phyloP scores from a whole-genome alignment of 2,888 invertebrate species.

The Drosophila pullipes region DNA sequence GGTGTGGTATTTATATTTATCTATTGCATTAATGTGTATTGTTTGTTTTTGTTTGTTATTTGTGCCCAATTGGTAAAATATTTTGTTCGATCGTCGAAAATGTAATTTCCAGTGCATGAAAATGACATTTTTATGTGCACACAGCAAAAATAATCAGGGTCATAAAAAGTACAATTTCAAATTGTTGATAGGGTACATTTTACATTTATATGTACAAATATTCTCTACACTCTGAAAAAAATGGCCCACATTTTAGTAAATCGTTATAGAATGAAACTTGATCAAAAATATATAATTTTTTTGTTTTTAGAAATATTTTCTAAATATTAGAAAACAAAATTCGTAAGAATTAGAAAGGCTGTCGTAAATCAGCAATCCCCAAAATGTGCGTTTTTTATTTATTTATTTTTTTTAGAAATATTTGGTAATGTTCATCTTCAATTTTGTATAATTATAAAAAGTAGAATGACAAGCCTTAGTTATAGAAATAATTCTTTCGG shows the following conservation, averaged over 20 bases:
- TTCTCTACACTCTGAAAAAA: not conserved
- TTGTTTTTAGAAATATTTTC: not conserved
- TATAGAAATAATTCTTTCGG: not conserved
- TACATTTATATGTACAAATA: not conserved
- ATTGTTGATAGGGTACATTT: not conserved
- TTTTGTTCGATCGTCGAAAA: not conserved
- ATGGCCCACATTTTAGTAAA: not conserved
- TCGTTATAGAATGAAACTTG: not conserved
- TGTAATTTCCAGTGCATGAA: not conserved
- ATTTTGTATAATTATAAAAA: not conserved
- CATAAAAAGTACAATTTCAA: not conserved
- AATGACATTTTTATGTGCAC: not conserved
- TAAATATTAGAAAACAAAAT: not conserved
- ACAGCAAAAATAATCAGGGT: not conserved
- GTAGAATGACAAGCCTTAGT: not conserved
- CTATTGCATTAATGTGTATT: slow-evolving; percentile 8
- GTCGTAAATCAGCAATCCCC: not conserved
- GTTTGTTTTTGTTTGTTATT: slow-evolving; percentile 6
- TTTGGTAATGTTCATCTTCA: not conserved
- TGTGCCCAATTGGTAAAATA: not conserved
- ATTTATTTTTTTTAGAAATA: not conserved
- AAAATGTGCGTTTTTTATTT: not conserved
- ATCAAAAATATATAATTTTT: not conserved
- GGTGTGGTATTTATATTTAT: slow-evolving; percentile 47
- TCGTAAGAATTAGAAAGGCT: not conserved